Base-by-base conservation (phyloP, 2,888 invertebrate species). In the Biston betularia region DNA sequence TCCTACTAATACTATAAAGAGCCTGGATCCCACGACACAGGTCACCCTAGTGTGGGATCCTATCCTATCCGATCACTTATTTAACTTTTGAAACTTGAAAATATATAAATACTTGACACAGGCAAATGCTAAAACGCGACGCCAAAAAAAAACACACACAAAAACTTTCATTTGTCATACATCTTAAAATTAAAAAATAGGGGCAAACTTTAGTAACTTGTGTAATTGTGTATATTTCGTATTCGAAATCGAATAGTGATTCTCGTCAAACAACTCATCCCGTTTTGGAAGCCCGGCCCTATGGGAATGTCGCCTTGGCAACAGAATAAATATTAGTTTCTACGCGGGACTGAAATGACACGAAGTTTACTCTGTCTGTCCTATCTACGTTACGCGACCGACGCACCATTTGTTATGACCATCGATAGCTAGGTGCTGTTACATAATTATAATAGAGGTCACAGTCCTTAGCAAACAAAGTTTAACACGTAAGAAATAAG, bases 241-340 rank as follows among this genome's bases (percentile, higher is more conserved):
- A 14, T 45, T 14, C 14, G 14, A 45, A 15, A 38, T 48, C 14
- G 15, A 48, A 38, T 38, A 46, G 38, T 34, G 10, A 7, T 40
- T 58, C 49, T 34, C 15, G 48, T 58, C 57, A 46, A 35, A 48
- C 57, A 11, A 48, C 48, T 48, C 45, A n/a, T 44, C 57, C 57
- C 58, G 49, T 40, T 58, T 58, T 58, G 58, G 58, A 58, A 58
- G 58, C 40, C n/a, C 58, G 49, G 15, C 49, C 57, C 57, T 11
- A 24, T 42, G 58, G 58, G 58, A 58, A 58, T 58, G 58, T 56
- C 42, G 33, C 42, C 44, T 8, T 44, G 54, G 53, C 8, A 6
- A 38, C 38, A 53, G 52, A 14, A 53, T 38, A 10, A 7, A 9
- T 35, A 15, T 4, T 9, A 15, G 38, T 15, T 38, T 14, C 52